Base-by-base conservation (phyloP, 2,797 vertebrate species). In the Anguilla obscura region DNA sequence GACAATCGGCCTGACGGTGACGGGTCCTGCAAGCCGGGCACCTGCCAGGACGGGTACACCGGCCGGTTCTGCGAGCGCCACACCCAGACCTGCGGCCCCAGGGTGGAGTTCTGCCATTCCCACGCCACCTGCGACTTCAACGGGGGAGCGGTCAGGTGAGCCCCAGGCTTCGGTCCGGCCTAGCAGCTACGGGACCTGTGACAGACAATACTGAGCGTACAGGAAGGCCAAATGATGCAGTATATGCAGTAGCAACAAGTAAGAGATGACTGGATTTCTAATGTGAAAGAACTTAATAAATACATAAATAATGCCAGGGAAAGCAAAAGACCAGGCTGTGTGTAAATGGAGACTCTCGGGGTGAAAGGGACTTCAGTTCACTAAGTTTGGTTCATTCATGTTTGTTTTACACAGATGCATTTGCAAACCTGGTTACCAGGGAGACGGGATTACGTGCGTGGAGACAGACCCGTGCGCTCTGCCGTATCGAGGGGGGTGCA, bases 371-470 rank as follows among this genome's bases (percentile, higher is more conserved):
- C 66, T 30, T 30, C 1, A 69, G n/a, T 69, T 82, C 3, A 82
- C 2, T 2, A 48, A 82, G 3, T 66, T 24, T n/a, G 5, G 24
- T 45, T 79, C 1, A n/a, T 18, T n/a, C 86, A 87, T 84, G 12
- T 88, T 48, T 79, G 36, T 45, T 66, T n/a, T 79, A 88, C 86
- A 0, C 85, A 99, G 98, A 90, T 99, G 98, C 91, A 90, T 97
- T 36, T 99, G 98, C 94, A 97, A 97, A 90, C 90, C 94, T 52
- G 98, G 98, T 85, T 99, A 96, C 8, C 93, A 96, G 91, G 98
- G 98, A 0, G 97, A 98, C 4, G 98, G 98, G 14, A 93, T 93
- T 79, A 93, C 92, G 87, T 99, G 98, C 76, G 95, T 92, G 63
- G 95, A 97, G 91, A 89, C 60, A 0, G 96, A 99, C 90, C 95